A percentile compares a stretch with the other conserved stretches of the same genome.
These are phyloP conservation scores for Mus musculus DNA, from an alignment of 2,113 vertebrate species.

Conservation along the genomic window DNA sequence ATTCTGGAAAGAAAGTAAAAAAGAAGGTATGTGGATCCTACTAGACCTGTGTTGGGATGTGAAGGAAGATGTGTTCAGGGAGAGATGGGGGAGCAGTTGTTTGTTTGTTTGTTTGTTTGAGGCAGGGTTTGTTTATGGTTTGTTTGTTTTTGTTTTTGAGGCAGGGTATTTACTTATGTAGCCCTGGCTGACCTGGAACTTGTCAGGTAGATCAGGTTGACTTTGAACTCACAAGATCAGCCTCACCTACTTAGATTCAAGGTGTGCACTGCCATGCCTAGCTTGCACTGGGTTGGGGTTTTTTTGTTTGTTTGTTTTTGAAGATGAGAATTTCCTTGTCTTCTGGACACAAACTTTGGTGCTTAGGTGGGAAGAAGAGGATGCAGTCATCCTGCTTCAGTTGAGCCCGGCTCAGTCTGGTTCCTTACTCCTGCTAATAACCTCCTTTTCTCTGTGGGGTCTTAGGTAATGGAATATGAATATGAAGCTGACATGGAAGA, in stretches of 20 bases:
- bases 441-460: slow-evolving; percentile 67
- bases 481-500: slow-evolving; percentile 99
- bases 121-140: neutral
- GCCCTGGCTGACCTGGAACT: neutral
- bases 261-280: neutral
- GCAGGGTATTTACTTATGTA: neutral
- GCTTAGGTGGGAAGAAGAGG: neutral
- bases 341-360: slow-evolving; percentile 9
- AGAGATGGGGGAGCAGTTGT: neutral
- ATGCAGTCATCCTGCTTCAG: neutral
- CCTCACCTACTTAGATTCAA: neutral
- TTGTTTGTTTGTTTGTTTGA: neutral
- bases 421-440: slow-evolving; percentile 77
- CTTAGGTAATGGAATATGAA: slow-evolving; percentile 96
- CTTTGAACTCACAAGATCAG: neutral
- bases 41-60: neutral
- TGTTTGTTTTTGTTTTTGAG: neutral
- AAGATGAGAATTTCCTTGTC: neutral
- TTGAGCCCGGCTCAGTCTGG: neutral
- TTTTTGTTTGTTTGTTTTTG: neutral
- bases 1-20: slow-evolving; percentile 96
- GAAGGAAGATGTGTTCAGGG: slow-evolving; percentile 7
- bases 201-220: neutral
- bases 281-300: neutral
- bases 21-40: slow-evolving; percentile 90